phyloP scores from a whole-genome alignment of 2,888 invertebrate genomes.

The Steinernema carpocapsae region DNA sequence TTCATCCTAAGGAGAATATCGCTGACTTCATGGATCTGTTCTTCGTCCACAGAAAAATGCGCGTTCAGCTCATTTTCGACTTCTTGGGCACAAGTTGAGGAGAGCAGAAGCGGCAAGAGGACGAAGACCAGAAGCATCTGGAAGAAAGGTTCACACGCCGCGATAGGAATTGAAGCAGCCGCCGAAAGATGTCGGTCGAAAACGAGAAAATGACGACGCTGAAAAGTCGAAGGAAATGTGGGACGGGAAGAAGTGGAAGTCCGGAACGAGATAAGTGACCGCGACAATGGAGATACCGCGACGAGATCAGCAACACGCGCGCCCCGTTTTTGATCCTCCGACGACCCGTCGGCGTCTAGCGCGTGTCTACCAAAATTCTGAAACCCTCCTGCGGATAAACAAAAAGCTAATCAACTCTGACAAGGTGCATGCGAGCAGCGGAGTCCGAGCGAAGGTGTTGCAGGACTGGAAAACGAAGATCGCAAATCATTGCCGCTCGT shows the following conservation, averaged over 20 bases:
- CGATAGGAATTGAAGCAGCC: neutral
- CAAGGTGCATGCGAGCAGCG: neutral
- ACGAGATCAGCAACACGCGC: neutral
- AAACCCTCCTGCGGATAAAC: neutral
- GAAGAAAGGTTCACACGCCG: neutral
- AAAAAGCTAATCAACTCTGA: slow-evolving; percentile 9
- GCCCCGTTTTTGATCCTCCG: slow-evolving; percentile 2
- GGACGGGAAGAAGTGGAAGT: slow-evolving; percentile 4
- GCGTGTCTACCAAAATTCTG: neutral
- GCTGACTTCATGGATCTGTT: slow-evolving; percentile 52
- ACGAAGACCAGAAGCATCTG: slow-evolving; percentile 5
- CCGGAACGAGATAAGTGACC: neutral
- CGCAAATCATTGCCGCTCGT: neutral
- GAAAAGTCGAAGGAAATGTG: neutral
- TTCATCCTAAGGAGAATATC: slow-evolving; percentile 56
- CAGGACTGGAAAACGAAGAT: neutral
- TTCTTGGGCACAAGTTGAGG: neutral
- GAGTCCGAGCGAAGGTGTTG: neutral
- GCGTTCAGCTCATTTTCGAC: slow-evolving; percentile 37
- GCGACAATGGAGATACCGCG: neutral
- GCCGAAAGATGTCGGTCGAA: too few relatives aligned
- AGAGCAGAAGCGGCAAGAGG: neutral
- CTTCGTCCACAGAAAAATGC: slow-evolving; percentile 56
- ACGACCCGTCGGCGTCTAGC: neutral
- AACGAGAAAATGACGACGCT: neutral